A percentile compares a stretch with the other conserved stretches of the same genome.
phyloP scores from a whole-genome alignment of 2,113 vertebrate species.

The Pituophis catenifer region DNA sequence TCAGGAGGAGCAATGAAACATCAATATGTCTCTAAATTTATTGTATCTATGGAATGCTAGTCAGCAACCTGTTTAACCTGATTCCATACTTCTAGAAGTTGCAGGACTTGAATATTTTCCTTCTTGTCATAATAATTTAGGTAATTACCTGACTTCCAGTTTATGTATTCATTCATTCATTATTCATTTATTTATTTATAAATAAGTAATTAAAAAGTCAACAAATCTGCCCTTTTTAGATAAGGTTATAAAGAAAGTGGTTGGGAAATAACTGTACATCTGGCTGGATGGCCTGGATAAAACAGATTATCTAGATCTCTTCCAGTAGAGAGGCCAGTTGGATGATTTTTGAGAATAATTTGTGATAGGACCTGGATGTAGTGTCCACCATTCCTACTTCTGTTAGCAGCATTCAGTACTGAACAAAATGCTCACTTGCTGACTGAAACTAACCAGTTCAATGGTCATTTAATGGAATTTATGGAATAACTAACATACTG shows the following conservation, averaged over 20 bases:
- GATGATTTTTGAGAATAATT: neutral
- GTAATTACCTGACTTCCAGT: no score
- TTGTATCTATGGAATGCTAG: neutral
- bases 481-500: neutral
- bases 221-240: neutral
- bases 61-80: neutral
- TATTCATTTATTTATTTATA: neutral
- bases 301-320: neutral
- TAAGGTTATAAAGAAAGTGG: neutral
- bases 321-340: neutral
- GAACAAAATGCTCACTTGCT: neutral
- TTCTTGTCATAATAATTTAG: neutral
- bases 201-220: neutral
- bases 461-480: neutral
- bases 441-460: neutral
- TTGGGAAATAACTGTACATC: neutral
- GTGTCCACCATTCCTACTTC: neutral
- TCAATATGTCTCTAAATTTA: neutral
- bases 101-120: neutral
- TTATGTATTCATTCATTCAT: neutral
- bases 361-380: neutral
- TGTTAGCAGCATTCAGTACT: neutral
- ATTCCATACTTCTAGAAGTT: neutral
- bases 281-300: neutral
- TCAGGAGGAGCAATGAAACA: neutral